Conservation (phyloP, 2,113 vertebrate genomes). For the Lamprotornis superbus region DNA sequence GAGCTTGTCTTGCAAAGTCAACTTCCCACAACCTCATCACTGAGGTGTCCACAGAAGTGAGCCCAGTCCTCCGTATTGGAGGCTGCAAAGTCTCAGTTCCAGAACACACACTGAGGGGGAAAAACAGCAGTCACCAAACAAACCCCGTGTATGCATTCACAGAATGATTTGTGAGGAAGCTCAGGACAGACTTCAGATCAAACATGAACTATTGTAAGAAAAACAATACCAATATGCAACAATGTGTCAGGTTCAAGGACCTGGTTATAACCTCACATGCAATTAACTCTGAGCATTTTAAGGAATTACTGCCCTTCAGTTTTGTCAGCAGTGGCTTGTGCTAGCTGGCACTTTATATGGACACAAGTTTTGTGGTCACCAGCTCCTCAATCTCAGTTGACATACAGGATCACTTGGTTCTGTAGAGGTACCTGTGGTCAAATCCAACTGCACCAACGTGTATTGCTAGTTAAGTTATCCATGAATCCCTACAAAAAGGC, state of each 20-base stretch:
- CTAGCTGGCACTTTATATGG: neutral
- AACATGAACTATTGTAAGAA: neutral
- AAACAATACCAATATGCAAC: rapidly evolving
- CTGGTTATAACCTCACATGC: neutral
- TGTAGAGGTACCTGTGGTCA: neutral
- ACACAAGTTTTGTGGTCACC: rapidly evolving
- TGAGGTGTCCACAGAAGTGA: no score
- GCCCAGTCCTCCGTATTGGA: neutral
- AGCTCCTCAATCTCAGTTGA: neutral
- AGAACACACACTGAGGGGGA: neutral
- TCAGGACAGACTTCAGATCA: neutral
- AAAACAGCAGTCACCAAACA: neutral
- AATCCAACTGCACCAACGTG: neutral
- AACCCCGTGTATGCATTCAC: rapidly evolving
- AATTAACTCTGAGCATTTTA: neutral
- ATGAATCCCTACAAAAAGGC: neutral
- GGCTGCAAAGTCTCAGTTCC: neutral
- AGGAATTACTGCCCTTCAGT: neutral
- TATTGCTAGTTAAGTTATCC: neutral
- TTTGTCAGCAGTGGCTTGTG: neutral
- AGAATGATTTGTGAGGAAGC: neutral
- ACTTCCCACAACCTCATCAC: no score
- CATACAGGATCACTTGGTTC: neutral
- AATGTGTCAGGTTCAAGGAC: neutral
- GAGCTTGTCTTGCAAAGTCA: no score